Conservation (phyloP, 92 coral and sea anemone genomes). For the Micromussa lordhowensis region DNA sequence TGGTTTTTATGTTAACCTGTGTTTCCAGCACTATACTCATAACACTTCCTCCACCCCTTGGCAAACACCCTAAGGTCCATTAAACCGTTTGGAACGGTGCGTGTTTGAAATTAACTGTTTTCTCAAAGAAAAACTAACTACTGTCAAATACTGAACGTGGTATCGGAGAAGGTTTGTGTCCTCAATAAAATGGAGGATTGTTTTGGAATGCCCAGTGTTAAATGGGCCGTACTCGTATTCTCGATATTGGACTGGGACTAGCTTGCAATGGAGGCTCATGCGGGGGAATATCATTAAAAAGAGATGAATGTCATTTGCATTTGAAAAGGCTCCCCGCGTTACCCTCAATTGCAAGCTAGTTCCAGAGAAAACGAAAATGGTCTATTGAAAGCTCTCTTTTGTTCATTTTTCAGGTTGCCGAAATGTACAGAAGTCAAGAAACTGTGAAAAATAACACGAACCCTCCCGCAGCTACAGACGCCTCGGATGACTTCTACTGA, state of each 20-base stretch:
- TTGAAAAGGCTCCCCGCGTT: too few species aligned
- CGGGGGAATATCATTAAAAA: too few species aligned
- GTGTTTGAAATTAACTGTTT: neutral
- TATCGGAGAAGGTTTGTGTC: too few species aligned
- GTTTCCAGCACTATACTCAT: neutral
- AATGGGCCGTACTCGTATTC: too few species aligned
- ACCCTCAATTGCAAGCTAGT: too few species aligned
- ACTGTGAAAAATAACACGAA: slow-evolving; percentile 94
- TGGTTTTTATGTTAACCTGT: neutral
- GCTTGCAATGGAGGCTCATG: too few species aligned
- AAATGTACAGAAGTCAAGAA: slow-evolving; percentile 96
- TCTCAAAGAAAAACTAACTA: neutral
- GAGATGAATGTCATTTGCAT: too few species aligned
- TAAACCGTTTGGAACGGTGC: neutral
- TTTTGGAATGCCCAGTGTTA: too few species aligned
- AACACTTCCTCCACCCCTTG: neutral
- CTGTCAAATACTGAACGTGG: too few species aligned
- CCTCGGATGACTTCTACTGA: slow-evolving; percentile 90
- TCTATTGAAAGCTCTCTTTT: neutral
- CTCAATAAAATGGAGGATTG: too few species aligned
- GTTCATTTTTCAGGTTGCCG: slow-evolving; percentile 76
- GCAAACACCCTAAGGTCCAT: neutral
- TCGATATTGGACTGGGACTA: too few species aligned
- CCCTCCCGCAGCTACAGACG: slow-evolving; percentile 54
- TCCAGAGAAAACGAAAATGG: too few species aligned